Percentiles rank a stretch among this genome's conserved stretches.
Evolutionary conservation across 2,113 vertebrate species (phyloP).

Genomic region (Ibidorhyncha struthersii): DNA sequence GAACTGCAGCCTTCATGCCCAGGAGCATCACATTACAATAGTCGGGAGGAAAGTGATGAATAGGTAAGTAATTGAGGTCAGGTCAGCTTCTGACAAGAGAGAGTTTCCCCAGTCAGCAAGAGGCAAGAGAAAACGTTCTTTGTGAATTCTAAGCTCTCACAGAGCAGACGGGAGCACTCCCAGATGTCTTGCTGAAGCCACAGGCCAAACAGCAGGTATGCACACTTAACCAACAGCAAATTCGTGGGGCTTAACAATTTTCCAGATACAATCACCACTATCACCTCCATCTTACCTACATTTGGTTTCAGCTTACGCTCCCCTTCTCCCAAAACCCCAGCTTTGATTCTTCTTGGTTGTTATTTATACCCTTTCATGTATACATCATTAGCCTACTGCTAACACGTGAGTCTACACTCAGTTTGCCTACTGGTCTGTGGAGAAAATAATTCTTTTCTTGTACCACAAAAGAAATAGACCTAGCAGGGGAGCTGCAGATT

Average conservation of each 20-base stretch:
- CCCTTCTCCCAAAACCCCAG: neutral
- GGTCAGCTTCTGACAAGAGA: conserved; percentile 16
- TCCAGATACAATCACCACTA: neutral
- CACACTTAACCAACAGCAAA: neutral
- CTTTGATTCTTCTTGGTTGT: neutral
- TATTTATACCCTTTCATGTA: neutral
- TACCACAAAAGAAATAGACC: neutral
- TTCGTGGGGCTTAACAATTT: neutral
- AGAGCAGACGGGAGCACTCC: neutral
- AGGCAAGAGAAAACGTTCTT: conserved; percentile 1
- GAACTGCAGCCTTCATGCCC: neutral
- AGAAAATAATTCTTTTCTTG: neutral
- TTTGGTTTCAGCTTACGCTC: neutral
- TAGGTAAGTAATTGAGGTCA: conserved; percentile 34
- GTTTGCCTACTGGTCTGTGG: neutral
- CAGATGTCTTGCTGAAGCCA: neutral
- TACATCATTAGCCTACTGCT: neutral
- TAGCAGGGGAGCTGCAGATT: neutral
- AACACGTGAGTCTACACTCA: neutral
- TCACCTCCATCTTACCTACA: neutral
- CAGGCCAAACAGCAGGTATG: neutral
- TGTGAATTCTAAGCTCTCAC: neutral
- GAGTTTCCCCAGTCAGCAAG: neutral
- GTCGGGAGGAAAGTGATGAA: conserved; percentile 31
- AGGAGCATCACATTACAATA: neutral